Evolutionary conservation across 2,113 vertebrate genomes (phyloP).

Genomic region (Bettongia penicillata): DNA sequence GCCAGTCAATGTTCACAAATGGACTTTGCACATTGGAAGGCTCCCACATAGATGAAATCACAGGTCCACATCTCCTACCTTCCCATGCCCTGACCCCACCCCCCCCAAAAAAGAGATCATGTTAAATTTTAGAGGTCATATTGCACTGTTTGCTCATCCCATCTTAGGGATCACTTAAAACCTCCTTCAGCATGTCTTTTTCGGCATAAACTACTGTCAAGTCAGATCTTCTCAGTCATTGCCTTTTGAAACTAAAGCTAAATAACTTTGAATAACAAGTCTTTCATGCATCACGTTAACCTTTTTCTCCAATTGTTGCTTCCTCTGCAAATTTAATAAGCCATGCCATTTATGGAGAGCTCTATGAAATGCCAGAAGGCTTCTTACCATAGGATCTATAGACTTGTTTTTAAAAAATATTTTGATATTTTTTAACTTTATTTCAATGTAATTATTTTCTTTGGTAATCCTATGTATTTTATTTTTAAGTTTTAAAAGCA

Average conservation of each 20-base stretch:
- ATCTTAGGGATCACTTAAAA: neutral
- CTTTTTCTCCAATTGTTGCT: constrained; percentile 4
- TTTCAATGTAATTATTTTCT: neutral
- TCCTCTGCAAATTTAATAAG: neutral
- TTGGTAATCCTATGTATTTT: neutral
- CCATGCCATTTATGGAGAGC: neutral
- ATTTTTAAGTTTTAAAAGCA: neutral
- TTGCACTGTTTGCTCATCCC: neutral
- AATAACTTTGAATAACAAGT: neutral
- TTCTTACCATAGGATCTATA: neutral
- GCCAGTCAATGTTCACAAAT: neutral
- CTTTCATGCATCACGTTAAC: neutral
- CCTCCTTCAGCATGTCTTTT: neutral
- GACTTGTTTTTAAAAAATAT: neutral
- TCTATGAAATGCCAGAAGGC: neutral
- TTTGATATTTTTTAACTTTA: neutral
- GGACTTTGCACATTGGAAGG: neutral
- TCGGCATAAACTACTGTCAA: neutral
- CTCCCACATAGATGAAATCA: neutral
- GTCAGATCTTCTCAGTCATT: neutral
- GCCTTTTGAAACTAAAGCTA: neutral
- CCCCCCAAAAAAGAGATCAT: neutral
- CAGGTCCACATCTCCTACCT: neutral
- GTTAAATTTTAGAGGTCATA: neutral
- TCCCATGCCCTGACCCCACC: too few species aligned